phyloP scores from a whole-genome alignment of 2,888 invertebrate genomes.

The Apodemia duryi region DNA sequence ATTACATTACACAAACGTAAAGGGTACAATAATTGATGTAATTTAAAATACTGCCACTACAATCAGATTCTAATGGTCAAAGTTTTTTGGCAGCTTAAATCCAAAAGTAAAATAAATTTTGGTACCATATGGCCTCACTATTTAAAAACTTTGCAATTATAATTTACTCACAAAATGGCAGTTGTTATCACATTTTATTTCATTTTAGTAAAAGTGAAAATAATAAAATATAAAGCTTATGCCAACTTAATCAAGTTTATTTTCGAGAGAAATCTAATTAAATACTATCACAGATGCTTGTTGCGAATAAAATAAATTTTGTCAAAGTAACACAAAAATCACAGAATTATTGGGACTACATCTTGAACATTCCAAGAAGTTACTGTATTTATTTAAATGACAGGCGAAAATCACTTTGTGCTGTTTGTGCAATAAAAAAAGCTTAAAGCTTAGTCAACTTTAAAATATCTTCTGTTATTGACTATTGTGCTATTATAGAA shows the following conservation, averaged over 20 bases:
- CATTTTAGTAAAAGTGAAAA: slow-evolving; percentile 31
- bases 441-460: slow-evolving; percentile 6
- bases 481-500: background rate
- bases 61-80: background rate
- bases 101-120: slow-evolving; percentile 1
- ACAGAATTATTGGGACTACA: slow-evolving; percentile 4
- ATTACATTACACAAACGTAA: slow-evolving; percentile 35
- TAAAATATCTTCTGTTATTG: slow-evolving; percentile 6
- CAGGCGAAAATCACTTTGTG: background rate
- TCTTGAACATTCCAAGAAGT: background rate
- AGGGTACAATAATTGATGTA: slow-evolving; percentile 20
- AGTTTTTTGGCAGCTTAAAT: slow-evolving; percentile 5
- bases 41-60: slow-evolving; percentile 24
- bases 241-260: slow-evolving; percentile 6
- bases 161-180: slow-evolving; percentile 52
- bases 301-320: slow-evolving; percentile 48
- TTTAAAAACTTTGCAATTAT: slow-evolving; percentile 4
- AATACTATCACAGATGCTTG: slow-evolving; percentile 71
- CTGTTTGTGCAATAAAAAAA: slow-evolving; percentile 13
- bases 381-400: background rate
- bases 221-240: slow-evolving; percentile 30
- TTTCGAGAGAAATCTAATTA: slow-evolving; percentile 27
- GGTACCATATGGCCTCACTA: slow-evolving; percentile 6
- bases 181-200: slow-evolving; percentile 57
- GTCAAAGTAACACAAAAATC: slow-evolving; percentile 18